Conservation (phyloP, 2,797 vertebrate genomes). For the Geotrypetes seraphini region DNA sequence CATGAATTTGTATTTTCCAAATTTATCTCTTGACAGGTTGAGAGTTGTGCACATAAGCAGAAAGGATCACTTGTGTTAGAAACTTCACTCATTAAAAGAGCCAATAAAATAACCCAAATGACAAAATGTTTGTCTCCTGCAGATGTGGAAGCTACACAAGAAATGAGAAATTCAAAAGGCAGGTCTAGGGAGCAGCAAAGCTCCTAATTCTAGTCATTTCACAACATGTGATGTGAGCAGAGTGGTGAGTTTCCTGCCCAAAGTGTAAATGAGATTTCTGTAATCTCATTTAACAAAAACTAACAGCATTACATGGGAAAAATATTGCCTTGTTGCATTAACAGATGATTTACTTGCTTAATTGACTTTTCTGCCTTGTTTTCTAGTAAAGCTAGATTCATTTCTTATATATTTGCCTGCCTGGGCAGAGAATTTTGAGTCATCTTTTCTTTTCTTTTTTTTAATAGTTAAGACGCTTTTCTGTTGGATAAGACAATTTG, state of each 20-base stretch:
- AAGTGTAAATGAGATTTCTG: slow-evolving; percentile 47
- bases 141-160: slow-evolving; percentile 90
- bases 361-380: slow-evolving; percentile 30
- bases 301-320: slow-evolving; percentile 58
- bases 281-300: slow-evolving; percentile 63
- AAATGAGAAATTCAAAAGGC: slow-evolving; percentile 94
- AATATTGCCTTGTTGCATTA: slow-evolving; percentile 53
- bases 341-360: slow-evolving; percentile 57
- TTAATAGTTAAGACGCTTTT: no score
- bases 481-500: slow-evolving; percentile 16
- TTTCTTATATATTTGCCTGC: slow-evolving; percentile 22
- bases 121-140: slow-evolving; percentile 92
- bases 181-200: slow-evolving; percentile 90
- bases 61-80: no score
- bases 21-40: no score
- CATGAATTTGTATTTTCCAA: no score
- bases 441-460: neutral
- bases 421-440: slow-evolving; percentile 10
- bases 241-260: slow-evolving; percentile 80
- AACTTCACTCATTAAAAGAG: no score
- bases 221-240: slow-evolving; percentile 79
- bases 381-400: slow-evolving; percentile 19
- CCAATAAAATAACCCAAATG: slow-evolving; percentile 58
- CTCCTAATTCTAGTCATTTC: slow-evolving; percentile 77
- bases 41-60: no score